These are phyloP conservation scores for Cyprinodon tularosa DNA, from an alignment of 2,113 vertebrate species.

Conservation along the genomic window DNA sequence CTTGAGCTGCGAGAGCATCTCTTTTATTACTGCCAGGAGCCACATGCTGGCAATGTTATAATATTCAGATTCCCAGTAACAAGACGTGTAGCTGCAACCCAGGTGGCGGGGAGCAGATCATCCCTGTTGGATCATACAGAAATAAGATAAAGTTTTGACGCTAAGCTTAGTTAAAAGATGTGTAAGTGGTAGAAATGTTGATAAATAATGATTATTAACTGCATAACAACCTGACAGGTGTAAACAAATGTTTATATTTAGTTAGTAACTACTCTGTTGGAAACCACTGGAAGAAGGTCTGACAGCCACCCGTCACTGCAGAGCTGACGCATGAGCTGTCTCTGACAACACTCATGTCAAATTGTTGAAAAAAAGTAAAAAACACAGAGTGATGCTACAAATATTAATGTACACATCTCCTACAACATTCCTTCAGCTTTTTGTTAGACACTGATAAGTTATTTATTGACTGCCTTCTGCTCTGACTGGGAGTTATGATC, in stretches of 20 bases:
- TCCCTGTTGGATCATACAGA: constrained; percentile 27
- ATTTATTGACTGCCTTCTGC: constrained; percentile 36
- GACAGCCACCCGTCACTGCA: constrained; percentile 26
- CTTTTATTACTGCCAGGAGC: constrained; percentile 68
- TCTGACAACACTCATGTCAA: constrained; percentile 7
- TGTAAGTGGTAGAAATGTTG: constrained; percentile 4
- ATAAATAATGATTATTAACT: constrained; percentile 41
- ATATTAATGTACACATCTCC: constrained; percentile 21
- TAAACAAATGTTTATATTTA: not conserved
- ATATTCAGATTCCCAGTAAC: constrained; percentile 43
- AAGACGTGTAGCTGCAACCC: constrained; percentile 37
- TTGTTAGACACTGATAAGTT: constrained; percentile 21
- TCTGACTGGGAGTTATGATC: constrained; percentile 28
- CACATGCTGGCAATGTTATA: constrained; percentile 48
- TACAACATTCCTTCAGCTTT: constrained; percentile 15
- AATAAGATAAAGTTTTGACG: constrained; percentile 12
- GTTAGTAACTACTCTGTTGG: constrained; percentile 38
- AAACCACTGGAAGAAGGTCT: constrained; percentile 45
- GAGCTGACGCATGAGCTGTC: constrained; percentile 33
- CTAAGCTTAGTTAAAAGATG: not conserved
- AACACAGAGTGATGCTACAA: constrained; percentile 12
- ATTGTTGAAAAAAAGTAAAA: not conserved
- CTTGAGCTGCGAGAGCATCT: constrained; percentile 59
- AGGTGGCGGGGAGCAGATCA: constrained; percentile 28
- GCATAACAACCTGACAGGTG: not conserved